Evolutionary conservation across 2,797 vertebrate genomes (phyloP).

Genomic region (Phalloptychus januarius): DNA sequence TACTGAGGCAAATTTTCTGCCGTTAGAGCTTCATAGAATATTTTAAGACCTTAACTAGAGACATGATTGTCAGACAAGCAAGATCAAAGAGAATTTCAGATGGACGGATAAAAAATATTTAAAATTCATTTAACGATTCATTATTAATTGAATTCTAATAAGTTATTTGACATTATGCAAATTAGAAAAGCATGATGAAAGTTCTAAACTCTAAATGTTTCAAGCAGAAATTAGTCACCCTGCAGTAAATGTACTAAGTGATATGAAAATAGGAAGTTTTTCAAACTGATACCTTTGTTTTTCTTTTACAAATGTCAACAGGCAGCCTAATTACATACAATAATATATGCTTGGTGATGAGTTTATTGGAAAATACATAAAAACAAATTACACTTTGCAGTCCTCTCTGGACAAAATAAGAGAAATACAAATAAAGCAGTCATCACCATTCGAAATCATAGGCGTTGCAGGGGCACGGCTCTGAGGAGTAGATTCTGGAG

Average conservation of each 20-base stretch:
- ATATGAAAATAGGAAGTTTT: conserved; percentile 47
- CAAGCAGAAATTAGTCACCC: conserved; percentile 64
- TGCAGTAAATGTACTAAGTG: conserved; percentile 33
- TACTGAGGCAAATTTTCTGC: conserved; percentile 43
- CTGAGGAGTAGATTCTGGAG: conserved; percentile 88
- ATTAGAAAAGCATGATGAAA: conserved; percentile 56
- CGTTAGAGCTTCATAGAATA: conserved; percentile 47
- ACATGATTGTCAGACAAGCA: conserved; percentile 76
- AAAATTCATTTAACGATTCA: conserved; percentile 78
- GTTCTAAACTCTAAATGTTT: conserved; percentile 62
- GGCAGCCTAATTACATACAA: conserved; percentile 45
- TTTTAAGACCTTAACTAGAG: conserved; percentile 67
- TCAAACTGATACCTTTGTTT: conserved; percentile 45
- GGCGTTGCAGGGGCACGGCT: conserved; percentile 88
- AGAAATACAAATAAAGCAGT: conserved; percentile 13
- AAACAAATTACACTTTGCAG: background rate
- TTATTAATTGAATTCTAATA: conserved; percentile 83
- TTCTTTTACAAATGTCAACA: conserved; percentile 41
- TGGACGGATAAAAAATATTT: conserved; percentile 74
- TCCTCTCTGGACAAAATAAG: conserved; percentile 25
- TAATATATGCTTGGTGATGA: conserved; percentile 27
- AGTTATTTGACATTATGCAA: conserved; percentile 78
- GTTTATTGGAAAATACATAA: conserved; percentile 40
- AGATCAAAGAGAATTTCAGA: conserved; percentile 77
- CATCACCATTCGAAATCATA: conserved; percentile 96